Percentiles rank a stretch among this genome's conserved stretches.
phyloP scores from a whole-genome alignment of 2,797 vertebrate genomes.

The Hippopotamyrus pictus region DNA sequence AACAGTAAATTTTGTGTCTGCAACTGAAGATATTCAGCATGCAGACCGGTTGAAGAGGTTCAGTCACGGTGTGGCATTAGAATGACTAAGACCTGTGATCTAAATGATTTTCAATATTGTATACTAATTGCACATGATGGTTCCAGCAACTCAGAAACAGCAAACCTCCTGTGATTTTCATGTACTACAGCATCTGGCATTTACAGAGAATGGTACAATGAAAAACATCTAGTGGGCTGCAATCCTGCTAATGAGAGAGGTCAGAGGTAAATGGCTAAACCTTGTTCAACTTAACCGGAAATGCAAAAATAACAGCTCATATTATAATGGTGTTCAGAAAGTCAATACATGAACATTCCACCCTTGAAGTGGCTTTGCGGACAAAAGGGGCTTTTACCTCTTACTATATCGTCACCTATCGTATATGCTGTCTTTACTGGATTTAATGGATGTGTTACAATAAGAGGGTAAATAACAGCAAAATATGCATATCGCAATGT shows the following conservation, averaged over 20 bases:
- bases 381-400: background rate
- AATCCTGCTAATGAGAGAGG: background rate
- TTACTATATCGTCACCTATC: background rate
- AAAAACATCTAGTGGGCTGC: background rate
- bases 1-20: background rate
- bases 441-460: background rate
- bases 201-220: background rate
- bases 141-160: background rate
- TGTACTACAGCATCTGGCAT: background rate
- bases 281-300: background rate
- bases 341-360: background rate
- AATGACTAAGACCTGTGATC: background rate
- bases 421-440: background rate
- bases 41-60: background rate
- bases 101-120: background rate
- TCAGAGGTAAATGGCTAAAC: background rate
- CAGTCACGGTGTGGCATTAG: background rate
- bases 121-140: background rate
- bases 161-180: background rate
- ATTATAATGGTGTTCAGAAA: background rate
- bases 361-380: background rate
- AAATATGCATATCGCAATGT: background rate
- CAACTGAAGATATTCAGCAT: background rate
- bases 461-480: background rate
- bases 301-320: background rate